phyloP scores from a whole-genome alignment of 2,797 vertebrate species.

The Xyrichtys novacula region DNA sequence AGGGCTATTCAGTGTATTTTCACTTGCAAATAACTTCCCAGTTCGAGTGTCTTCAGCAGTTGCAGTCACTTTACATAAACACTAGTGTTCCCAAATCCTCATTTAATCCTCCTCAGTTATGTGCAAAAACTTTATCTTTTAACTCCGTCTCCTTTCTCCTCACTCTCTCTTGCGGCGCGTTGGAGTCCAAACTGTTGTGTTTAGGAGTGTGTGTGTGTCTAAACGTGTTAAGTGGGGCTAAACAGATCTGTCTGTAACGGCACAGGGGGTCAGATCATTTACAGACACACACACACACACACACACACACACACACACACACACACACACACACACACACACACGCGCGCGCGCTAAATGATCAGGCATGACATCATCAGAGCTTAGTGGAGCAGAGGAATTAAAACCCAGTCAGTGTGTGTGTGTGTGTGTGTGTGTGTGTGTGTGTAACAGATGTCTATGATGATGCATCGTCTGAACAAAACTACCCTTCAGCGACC shows the following conservation, averaged over 20 bases:
- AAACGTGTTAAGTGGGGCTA: background rate
- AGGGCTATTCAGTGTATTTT: too few species aligned
- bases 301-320: conserved; percentile 16
- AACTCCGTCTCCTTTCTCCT: background rate
- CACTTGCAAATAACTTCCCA: too few species aligned
- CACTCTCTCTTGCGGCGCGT: background rate
- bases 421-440: conserved; percentile 16
- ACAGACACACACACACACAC: conserved; percentile 4
- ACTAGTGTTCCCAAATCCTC: background rate
- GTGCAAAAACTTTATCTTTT: too few species aligned
- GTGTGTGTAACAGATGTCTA: conserved; percentile 46
- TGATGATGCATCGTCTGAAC: conserved; percentile 59
- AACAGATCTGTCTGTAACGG: conserved; percentile 30
- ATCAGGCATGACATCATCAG: conserved; percentile 51
- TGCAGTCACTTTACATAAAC: background rate
- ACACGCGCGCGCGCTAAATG: conserved; percentile 18
- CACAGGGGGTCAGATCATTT: conserved; percentile 23
- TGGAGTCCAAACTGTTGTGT: background rate
- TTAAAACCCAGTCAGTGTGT: conserved; percentile 24
- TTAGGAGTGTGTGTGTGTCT: background rate
- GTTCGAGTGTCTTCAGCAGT: rapidly evolving
- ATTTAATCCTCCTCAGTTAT: background rate
- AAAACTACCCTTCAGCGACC: conserved; percentile 19
- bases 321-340: background rate
- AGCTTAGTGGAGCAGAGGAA: conserved; percentile 15